Evolutionary conservation across 2,797 vertebrate genomes (phyloP).

Genomic region (Helarctos malayanus): DNA sequence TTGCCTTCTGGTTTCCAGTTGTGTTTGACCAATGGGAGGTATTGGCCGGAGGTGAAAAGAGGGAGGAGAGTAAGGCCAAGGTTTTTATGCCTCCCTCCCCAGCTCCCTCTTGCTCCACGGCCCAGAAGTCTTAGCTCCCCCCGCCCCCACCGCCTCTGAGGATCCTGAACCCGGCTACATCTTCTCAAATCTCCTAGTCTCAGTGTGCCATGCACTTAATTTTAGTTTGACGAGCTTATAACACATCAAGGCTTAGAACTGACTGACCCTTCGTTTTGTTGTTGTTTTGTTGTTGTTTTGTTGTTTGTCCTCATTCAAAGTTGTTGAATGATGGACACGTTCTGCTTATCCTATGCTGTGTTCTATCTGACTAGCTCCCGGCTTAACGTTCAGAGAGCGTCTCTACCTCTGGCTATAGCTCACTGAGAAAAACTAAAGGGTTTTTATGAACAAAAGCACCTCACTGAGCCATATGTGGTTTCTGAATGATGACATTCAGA

Average conservation of each 20-base stretch:
- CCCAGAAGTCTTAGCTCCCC: not conserved
- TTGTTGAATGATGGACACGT: not conserved
- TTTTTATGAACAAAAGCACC: constrained; percentile 34
- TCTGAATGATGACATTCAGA: constrained; percentile 65
- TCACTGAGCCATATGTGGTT: constrained; percentile 22
- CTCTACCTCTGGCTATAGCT: not conserved
- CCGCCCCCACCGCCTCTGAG: not conserved
- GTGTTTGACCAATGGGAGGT: not conserved
- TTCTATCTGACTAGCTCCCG: not conserved
- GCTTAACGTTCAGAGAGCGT: not conserved
- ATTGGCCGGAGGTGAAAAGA: not conserved
- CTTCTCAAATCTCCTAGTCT: not conserved
- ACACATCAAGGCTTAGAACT: not conserved
- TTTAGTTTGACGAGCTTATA: not conserved
- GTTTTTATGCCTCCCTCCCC: not conserved
- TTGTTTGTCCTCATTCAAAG: constrained; percentile 40
- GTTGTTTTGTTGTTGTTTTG: not conserved
- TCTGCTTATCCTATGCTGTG: not conserved
- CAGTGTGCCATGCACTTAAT: not conserved
- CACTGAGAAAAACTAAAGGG: constrained; percentile 12
- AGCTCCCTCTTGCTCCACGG: not conserved
- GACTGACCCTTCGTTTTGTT: not conserved
- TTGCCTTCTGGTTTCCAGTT: not conserved
- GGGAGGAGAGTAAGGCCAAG: not conserved
- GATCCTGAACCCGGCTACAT: not conserved